These are phyloP conservation scores for Dendronephthya gigantea DNA, from an alignment of 64 coral and sea anemone species.

Conservation along the genomic window DNA sequence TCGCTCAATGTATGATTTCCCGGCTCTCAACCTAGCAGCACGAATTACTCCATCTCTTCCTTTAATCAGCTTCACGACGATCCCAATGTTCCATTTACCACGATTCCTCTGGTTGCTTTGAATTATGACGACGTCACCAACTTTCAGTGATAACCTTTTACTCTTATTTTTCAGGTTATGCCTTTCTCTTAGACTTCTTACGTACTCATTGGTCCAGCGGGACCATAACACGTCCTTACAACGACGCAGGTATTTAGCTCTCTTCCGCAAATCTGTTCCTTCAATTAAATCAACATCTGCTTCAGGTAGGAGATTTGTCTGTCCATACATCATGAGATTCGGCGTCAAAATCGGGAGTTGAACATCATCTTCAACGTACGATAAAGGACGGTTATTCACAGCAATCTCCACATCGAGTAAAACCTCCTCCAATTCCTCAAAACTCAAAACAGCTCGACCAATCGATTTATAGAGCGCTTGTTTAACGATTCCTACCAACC, in stretches of 20 bases:
- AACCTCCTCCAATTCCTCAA: neutral
- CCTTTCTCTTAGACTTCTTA: neutral
- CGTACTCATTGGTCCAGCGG: neutral
- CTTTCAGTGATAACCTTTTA: neutral
- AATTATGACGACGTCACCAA: neutral
- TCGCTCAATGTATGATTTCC: neutral
- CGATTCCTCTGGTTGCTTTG: neutral
- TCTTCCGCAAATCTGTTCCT: neutral
- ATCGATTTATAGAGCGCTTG: neutral
- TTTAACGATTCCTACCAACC: neutral
- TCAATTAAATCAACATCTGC: neutral
- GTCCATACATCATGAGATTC: neutral
- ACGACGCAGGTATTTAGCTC: neutral
- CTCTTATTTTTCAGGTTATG: neutral
- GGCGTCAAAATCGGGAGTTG: neutral
- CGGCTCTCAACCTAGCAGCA: neutral
- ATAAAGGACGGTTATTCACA: neutral
- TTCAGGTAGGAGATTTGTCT: neutral
- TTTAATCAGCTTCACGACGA: neutral
- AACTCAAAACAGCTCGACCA: neutral
- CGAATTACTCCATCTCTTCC: neutral
- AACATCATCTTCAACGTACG: no score
- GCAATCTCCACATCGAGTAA: neutral
- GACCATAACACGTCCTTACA: slow-evolving; percentile 7
- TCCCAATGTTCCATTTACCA: slow-evolving; percentile 5